Conservation (phyloP, 2,888 invertebrate genomes). For the Zele albiditarsus region DNA sequence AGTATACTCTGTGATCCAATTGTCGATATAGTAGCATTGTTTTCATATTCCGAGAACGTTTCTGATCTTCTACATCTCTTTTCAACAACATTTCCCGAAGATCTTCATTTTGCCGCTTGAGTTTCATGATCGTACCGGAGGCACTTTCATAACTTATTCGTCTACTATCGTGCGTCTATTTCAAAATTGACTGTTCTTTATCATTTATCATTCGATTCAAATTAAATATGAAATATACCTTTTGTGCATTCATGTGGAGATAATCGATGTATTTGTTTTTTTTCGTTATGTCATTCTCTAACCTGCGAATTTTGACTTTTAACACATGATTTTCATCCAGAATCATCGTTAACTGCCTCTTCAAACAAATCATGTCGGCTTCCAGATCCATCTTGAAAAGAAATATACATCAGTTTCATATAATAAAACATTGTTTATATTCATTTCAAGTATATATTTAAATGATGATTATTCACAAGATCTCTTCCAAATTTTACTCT, state of each 20-base stretch:
- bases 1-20: constrained; percentile 39
- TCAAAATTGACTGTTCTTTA: not conserved
- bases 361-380: constrained; percentile 58
- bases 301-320: constrained; percentile 62
- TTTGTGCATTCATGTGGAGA: constrained; percentile 46
- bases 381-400: constrained; percentile 57
- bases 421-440: not conserved
- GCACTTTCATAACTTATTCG: constrained; percentile 42
- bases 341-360: constrained; percentile 55
- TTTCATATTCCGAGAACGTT: constrained; percentile 45
- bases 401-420: not conserved
- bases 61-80: constrained; percentile 41
- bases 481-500: constrained; percentile 20
- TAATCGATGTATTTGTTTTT: constrained; percentile 61
- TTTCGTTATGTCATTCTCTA: constrained; percentile 59
- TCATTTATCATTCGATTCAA: not conserved
- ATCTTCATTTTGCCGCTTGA: constrained; percentile 46
- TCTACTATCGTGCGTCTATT: constrained; percentile 33
- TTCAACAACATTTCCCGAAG: constrained; percentile 45
- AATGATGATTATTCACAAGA: constrained; percentile 13
- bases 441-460: not conserved
- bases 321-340: constrained; percentile 61
- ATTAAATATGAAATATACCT: constrained; percentile 25
- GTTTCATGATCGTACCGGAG: constrained; percentile 37
- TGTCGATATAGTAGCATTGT: constrained; percentile 46